Percentiles rank a stretch among this genome's conserved stretches.
phyloP scores from a whole-genome alignment of 2,113 vertebrate species.

The Oreochromis niloticus region DNA sequence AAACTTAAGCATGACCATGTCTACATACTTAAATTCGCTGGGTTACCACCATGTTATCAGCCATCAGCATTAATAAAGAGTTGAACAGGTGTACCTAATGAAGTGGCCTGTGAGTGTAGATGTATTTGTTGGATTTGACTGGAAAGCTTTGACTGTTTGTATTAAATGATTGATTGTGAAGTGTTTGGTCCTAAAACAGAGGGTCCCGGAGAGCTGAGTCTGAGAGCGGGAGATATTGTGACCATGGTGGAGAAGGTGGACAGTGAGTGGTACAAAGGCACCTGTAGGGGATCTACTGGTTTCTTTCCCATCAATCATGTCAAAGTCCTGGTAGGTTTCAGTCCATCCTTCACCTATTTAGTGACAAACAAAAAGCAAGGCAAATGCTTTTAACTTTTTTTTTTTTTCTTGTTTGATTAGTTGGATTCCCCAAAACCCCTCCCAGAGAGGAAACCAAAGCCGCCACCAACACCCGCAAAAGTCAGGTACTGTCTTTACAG shows the following conservation, averaged over 20 bases:
- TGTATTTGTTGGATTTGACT: background rate
- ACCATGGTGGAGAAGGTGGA: slow-evolving; percentile 84
- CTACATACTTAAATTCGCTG: background rate
- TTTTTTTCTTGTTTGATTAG: slow-evolving; percentile 47
- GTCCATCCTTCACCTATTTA: background rate
- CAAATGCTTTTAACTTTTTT: background rate
- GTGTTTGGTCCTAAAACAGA: slow-evolving; percentile 62
- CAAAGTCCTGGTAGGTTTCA: slow-evolving; percentile 80
- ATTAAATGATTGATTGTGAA: background rate
- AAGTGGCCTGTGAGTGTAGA: background rate
- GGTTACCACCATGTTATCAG: background rate
- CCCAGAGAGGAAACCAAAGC: slow-evolving; percentile 58
- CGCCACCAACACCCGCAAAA: slow-evolving; percentile 38
- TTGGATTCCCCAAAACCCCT: slow-evolving; percentile 69
- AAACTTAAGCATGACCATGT: background rate
- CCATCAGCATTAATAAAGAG: background rate
- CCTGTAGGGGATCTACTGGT: slow-evolving; percentile 77
- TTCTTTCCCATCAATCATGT: slow-evolving; percentile 87
- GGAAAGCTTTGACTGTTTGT: background rate
- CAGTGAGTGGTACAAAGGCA: slow-evolving; percentile 87
- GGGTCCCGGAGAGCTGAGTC: slow-evolving; percentile 80
- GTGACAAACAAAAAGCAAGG: background rate
- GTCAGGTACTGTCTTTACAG: slow-evolving; percentile 65
- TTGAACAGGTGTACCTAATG: background rate
- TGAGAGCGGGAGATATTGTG: slow-evolving; percentile 83